These are phyloP conservation scores for Mormoops blainvillei DNA, from an alignment of 2,113 vertebrate genomes.

Conservation along the genomic window DNA sequence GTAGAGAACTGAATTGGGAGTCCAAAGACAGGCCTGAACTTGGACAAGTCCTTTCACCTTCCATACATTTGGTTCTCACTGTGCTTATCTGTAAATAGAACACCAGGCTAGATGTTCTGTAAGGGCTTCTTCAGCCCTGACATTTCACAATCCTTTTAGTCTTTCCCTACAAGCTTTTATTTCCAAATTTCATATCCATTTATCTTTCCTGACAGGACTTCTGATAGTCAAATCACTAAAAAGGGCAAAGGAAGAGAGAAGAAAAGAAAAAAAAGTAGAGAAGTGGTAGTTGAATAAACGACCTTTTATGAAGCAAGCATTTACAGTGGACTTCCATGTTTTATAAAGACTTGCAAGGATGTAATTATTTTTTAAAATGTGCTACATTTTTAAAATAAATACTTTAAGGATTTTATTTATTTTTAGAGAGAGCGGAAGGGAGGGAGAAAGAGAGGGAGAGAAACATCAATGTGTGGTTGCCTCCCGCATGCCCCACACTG, in stretches of 20 bases:
- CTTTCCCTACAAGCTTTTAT: background rate
- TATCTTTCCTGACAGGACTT: background rate
- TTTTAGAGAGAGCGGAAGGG: no score
- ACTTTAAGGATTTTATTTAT: no score
- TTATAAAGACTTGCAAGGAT: background rate
- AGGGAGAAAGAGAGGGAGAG: no score
- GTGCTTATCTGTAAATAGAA: background rate
- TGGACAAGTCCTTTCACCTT: background rate
- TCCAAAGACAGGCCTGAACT: background rate
- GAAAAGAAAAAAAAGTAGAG: background rate
- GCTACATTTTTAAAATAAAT: no score
- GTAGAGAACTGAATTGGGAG: background rate
- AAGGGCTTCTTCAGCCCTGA: background rate
- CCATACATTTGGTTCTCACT: background rate
- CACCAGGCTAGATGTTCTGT: background rate
- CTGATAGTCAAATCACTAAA: background rate
- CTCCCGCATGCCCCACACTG: no score
- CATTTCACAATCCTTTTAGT: background rate
- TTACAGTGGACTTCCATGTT: background rate
- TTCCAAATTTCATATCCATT: background rate
- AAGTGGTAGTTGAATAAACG: background rate
- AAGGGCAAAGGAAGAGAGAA: background rate
- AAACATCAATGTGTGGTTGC: no score
- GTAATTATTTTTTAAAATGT: background rate
- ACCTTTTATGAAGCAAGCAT: background rate